Evolutionary conservation across 2,888 invertebrate species (phyloP), one percentile per base, ranked within the genome.

Genomic region (Melinopterus prodromus): DNA sequence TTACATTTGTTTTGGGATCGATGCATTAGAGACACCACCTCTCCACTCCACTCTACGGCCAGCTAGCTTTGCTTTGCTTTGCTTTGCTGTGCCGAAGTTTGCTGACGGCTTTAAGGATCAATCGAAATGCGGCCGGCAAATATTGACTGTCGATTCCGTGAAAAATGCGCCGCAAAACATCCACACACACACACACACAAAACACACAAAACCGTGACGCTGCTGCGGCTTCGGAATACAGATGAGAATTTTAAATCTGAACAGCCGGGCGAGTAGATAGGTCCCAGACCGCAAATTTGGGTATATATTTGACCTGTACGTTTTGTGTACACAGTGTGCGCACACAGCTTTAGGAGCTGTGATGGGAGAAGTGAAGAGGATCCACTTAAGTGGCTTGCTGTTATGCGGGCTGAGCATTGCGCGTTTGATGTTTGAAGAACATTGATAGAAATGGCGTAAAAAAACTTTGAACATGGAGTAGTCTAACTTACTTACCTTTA

Each of bases 1-100:
- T 82, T 80, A 80, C 79, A 77, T 80, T 80, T 80, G 79, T 75
- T 80, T 84, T 84, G 74, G 77, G 75, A 75, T 74, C 36, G 69
- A 75, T 70, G 78, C 74, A 74, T 74, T 74, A 74, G 74, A 5
- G 74, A 6, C 37, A 36, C 37, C 74, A 74, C 7, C 12, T 12
- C 53, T 9, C 5, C 53, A 12, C 53, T 53, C 53, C 53, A 3
- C 53, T 7, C 53, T 53, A 26, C 26, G 1, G 1, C 53, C 1
- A 53, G 53, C 53, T n/a, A n/a, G n/a, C n/a, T n/a, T n/a, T n/a
- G n/a, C n/a, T 53, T 53, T 7, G 12, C 3, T 26, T 26, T 26
- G 53, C 53, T 53, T 4, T 26, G 26, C 26, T 26, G 2, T 3
- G 53, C 53, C 53, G 53, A 53, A 7, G 53, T 53, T 53, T 53